Evolutionary conservation across 2,888 invertebrate species (phyloP).

Genomic region (Zootermopsis nevadensis): DNA sequence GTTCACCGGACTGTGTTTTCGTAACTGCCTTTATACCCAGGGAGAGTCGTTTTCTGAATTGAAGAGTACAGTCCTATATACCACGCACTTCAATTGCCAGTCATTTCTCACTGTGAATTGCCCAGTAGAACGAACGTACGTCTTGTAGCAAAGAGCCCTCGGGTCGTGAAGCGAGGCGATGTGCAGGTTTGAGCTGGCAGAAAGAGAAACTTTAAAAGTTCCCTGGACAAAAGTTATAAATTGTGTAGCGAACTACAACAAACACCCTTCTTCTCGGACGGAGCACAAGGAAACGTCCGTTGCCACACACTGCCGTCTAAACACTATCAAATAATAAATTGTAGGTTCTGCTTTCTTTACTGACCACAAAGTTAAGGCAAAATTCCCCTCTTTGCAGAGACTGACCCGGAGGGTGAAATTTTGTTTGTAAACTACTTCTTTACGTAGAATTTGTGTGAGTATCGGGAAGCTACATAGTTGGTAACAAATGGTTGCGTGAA

Average conservation of each 20-base stretch:
- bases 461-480: neutral
- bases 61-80: neutral
- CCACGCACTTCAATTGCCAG: neutral
- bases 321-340: slow-evolving; percentile 1
- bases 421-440: neutral
- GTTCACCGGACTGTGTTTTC: too few species aligned
- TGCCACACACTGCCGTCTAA: neutral
- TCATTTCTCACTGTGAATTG: slow-evolving; percentile 8
- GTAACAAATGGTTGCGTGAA: neutral
- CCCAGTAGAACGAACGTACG: slow-evolving; percentile 2
- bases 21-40: too few species aligned
- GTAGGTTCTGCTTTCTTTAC: neutral
- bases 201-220: neutral
- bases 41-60: neutral
- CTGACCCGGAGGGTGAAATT: neutral
- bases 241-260: neutral
- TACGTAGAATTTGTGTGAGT: neutral
- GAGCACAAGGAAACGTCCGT: too few species aligned
- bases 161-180: neutral
- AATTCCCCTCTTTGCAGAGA: neutral
- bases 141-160: neutral
- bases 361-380: neutral
- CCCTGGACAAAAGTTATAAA: slow-evolving; percentile 16
- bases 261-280: neutral
- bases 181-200: neutral